Evolutionary conservation across 2,797 vertebrate genomes (phyloP), one percentile per base, ranked within the genome.

Genomic region (Morus bassanus): DNA sequence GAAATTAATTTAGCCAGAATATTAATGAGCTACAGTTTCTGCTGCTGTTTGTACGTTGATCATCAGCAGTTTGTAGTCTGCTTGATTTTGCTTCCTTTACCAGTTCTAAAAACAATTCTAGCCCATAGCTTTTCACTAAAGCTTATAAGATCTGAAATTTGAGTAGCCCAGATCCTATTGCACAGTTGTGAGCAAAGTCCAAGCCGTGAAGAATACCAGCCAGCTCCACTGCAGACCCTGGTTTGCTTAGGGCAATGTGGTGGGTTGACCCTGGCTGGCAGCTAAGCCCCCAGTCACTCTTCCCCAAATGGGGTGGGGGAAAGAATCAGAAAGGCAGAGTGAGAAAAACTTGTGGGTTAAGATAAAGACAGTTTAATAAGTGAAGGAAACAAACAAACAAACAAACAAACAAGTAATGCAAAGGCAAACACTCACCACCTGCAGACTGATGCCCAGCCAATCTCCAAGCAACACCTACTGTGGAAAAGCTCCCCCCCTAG

Each of bases 1-100:
- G 39, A 53, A 86, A 93, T 65, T 48, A 61, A 81, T 72, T 88
- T 54, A 84, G 21, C 24, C 73, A 78, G 45, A 76, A 88, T 28
- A 65, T 60, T 60, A 88, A 35, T 15, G 31, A 91, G 27, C 69
- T 65, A 41, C 48, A 69, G 18, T 67, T 94, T 89, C 48, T 80
- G 70, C 53, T 70, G 18, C 41, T 54, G 56, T 13, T 78, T 56
- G 7, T 33, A 17, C 50, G 13, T 18, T 70, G 50, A 75, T 37
- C 25, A 33, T 43, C 46, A 69, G 17, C 7, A 39, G 30, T 63
- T 76, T 23, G 13, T 41, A 53, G 73, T 60, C 31, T 61, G 30
- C 19, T 86, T 84, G 33, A 65, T 73, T 90, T 60, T 87, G 33
- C 63, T 87, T 84, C n/a, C 22, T 84, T 84, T 56, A 69, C 5